Percentiles rank a stretch among this genome's conserved stretches.
Conservation (phyloP, 2,797 vertebrate genomes). For the Sebastes taczanowskii region DNA sequence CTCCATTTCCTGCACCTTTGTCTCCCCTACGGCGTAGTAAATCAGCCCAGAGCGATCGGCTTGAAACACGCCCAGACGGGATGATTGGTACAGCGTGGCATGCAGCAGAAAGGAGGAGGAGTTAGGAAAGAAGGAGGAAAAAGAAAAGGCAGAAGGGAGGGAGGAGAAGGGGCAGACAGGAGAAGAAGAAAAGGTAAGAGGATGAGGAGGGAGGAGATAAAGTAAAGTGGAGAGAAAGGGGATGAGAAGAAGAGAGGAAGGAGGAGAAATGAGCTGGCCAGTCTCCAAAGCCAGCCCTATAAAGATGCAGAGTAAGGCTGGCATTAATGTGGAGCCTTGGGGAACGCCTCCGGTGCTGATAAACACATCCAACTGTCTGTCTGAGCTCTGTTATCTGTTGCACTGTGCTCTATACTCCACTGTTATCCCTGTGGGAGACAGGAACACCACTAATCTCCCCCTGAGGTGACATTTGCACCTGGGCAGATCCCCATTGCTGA, state of each 20-base stretch:
- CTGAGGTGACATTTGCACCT: slow-evolving; percentile 54
- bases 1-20: slow-evolving; percentile 75
- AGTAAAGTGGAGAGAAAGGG: not conserved
- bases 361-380: slow-evolving; percentile 64
- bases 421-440: slow-evolving; percentile 60
- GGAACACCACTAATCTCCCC: slow-evolving; percentile 58
- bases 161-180: not conserved
- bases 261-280: slow-evolving; percentile 28
- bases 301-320: slow-evolving; percentile 52
- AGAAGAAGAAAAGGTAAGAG: not conserved
- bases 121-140: not conserved
- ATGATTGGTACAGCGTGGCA: slow-evolving; percentile 39
- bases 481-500: slow-evolving; percentile 29
- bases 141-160: not conserved
- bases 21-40: slow-evolving; percentile 57
- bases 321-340: slow-evolving; percentile 52
- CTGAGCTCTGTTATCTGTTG: slow-evolving; percentile 58
- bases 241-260: slow-evolving; percentile 5
- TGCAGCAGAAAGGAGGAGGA: slow-evolving; percentile 34
- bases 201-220: not conserved
- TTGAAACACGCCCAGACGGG: slow-evolving; percentile 35
- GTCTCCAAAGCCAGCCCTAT: slow-evolving; percentile 38
- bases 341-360: slow-evolving; percentile 58
- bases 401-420: slow-evolving; percentile 42
- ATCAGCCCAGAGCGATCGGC: slow-evolving; percentile 60